Conservation (phyloP, 2,888 invertebrate species). For the Phragmatobia fuliginosa region DNA sequence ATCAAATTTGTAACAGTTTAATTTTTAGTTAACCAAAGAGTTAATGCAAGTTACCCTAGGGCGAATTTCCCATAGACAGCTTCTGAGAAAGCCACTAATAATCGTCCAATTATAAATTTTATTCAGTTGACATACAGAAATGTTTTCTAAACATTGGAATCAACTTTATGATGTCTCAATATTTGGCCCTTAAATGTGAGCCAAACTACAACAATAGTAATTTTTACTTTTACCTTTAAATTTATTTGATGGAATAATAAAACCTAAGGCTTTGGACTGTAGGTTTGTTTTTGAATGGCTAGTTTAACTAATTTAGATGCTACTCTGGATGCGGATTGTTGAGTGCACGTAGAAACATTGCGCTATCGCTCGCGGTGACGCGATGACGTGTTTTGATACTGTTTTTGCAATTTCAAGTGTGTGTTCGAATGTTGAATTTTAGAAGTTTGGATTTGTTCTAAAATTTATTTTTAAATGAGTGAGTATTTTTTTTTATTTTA, state of each 20-base stretch:
- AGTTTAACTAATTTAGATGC: slow-evolving; percentile 27
- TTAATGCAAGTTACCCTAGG: not conserved
- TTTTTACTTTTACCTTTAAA: slow-evolving; percentile 52
- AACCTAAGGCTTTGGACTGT: not conserved
- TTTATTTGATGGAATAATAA: not conserved
- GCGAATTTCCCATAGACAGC: not conserved
- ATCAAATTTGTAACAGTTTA: too few species aligned
- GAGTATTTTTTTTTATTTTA: slow-evolving; percentile 29
- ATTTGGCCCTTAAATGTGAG: slow-evolving; percentile 29
- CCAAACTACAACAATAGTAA: slow-evolving; percentile 28
- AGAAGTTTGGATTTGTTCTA: slow-evolving; percentile 31
- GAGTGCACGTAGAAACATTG: slow-evolving; percentile 48
- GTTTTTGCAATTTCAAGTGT: slow-evolving; percentile 27
- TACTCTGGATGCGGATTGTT: slow-evolving; percentile 34
- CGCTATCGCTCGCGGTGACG: slow-evolving; percentile 48
- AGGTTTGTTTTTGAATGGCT: slow-evolving; percentile 22
- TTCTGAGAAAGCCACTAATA: slow-evolving; percentile 10
- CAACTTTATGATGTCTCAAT: slow-evolving; percentile 17
- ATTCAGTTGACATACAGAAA: slow-evolving; percentile 22
- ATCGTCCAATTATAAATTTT: slow-evolving; percentile 30
- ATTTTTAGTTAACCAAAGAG: not conserved
- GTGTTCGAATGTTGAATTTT: slow-evolving; percentile 27
- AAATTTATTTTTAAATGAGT: slow-evolving; percentile 26
- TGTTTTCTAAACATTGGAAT: slow-evolving; percentile 12
- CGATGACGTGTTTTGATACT: slow-evolving; percentile 43